These are phyloP conservation scores for Canis aureus DNA, from an alignment of 2,113 vertebrate genomes.

Conservation along the genomic window DNA sequence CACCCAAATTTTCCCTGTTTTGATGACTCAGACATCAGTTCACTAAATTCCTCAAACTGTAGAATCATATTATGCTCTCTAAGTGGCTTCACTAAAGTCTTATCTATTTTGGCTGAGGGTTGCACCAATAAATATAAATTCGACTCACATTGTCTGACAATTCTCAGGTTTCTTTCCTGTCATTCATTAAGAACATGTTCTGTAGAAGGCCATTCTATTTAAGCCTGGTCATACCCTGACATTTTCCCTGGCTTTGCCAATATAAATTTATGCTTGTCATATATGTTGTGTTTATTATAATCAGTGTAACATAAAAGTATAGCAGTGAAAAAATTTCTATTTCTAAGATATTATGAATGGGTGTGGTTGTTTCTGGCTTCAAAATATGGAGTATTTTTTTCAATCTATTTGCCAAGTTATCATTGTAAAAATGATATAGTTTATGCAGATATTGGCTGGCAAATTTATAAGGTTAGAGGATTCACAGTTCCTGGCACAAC, in stretches of 20 bases:
- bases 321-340: neutral
- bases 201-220: neutral
- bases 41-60: neutral
- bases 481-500: neutral
- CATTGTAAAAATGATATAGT: neutral
- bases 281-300: neutral
- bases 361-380: neutral
- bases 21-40: neutral
- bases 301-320: neutral
- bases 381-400: neutral
- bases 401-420: neutral
- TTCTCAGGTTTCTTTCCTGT: neutral
- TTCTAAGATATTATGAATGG: neutral
- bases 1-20: neutral
- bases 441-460: neutral
- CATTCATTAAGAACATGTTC: neutral
- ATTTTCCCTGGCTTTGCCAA: neutral
- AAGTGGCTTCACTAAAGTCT: neutral
- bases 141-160: neutral
- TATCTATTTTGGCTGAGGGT: neutral
- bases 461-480: neutral
- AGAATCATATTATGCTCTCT: neutral
- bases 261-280: neutral
- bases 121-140: neutral
- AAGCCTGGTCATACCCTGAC: neutral